Evolutionary conservation across 2,888 invertebrate species (phyloP).

Genomic region (Nomada fabriciana): DNA sequence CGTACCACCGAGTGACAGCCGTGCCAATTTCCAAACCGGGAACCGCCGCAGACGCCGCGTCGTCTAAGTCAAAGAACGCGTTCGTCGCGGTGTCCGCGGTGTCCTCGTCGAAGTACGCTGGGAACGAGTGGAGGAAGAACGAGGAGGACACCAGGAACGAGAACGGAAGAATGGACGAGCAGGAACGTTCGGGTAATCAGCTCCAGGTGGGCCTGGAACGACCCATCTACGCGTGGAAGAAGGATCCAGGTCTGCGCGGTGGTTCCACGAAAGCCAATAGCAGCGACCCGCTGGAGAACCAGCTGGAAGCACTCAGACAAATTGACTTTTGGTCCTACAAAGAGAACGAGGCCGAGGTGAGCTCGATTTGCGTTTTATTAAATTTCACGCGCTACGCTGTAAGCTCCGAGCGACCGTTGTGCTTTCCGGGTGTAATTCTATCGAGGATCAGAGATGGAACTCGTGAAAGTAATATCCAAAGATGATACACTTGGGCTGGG

Average conservation of each 20-base stretch:
- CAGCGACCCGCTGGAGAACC: constrained; percentile 77
- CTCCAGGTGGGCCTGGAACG: constrained; percentile 64
- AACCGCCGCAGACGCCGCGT: constrained; percentile 67
- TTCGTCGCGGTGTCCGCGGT: constrained; percentile 81
- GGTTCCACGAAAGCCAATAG: constrained; percentile 46
- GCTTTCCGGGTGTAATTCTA: background rate
- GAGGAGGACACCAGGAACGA: constrained; percentile 73
- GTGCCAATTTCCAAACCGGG: constrained; percentile 76
- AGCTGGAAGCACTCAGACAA: constrained; percentile 77
- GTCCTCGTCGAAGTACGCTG: constrained; percentile 75
- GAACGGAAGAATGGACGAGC: constrained; percentile 60
- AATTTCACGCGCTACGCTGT: constrained; percentile 9
- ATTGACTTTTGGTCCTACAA: constrained; percentile 59
- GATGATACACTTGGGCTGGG: background rate
- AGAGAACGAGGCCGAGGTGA: constrained; percentile 52
- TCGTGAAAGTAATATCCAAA: constrained; percentile 5
- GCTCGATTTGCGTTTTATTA: constrained; percentile 41
- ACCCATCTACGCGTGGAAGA: constrained; percentile 75
- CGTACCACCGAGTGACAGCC: constrained; percentile 80
- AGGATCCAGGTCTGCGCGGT: constrained; percentile 50
- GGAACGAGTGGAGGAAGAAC: constrained; percentile 79
- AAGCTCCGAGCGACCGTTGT: background rate
- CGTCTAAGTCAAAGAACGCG: constrained; percentile 75
- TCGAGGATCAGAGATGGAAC: background rate
- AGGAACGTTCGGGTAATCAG: constrained; percentile 73